Base-by-base conservation (phyloP, 2,888 invertebrate genomes). In the Aplocera efformata region DNA sequence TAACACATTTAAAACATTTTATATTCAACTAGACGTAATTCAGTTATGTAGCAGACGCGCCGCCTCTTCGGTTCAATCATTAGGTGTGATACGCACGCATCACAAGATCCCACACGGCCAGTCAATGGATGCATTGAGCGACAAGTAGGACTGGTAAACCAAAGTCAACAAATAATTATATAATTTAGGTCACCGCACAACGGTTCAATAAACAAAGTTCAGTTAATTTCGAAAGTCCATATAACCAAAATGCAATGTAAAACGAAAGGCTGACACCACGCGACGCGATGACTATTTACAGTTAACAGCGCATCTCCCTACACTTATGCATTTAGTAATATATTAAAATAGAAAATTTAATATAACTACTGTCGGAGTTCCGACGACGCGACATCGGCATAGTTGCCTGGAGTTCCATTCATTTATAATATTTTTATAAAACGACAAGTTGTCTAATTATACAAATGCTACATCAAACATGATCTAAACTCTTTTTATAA, bases 1-100 rank as follows among this genome's bases (percentile, higher is more conserved):
- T 85, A 88, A 88, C 86, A 88, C 86, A 86, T 88, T 55, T 86
- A 88, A 88, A 86, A 81, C 80, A 85, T 86, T 85, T 86, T 59
- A 85, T 81, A 79, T 80, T 86, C 74, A 86, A 86, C 86, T 85
- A 83, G 80, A 73, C 83, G 65, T 81, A 79, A 79, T 74, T 80
- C 75, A 77, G 72, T 76, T 70, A 75, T 66, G 73, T 66, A 60
- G 72, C 72, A 68, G 63, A 53, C 58, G 63, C 48, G 58, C 69
- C 72, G 66, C 67, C 50, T 61, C 67, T 67, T 65, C n/a, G 58
- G 57, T 64, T 66, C 63, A 74, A 79, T 75, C 75, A 76, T 71
- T 68, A 44, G 53, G 53, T 37, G 36, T 50, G 55, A 50, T 46
- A 47, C 53, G 45, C 55, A 48, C 48, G 46, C 58, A 43, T 53